phyloP scores from a whole-genome alignment of 1,140 invertebrate species.

The Patella vulgata region DNA sequence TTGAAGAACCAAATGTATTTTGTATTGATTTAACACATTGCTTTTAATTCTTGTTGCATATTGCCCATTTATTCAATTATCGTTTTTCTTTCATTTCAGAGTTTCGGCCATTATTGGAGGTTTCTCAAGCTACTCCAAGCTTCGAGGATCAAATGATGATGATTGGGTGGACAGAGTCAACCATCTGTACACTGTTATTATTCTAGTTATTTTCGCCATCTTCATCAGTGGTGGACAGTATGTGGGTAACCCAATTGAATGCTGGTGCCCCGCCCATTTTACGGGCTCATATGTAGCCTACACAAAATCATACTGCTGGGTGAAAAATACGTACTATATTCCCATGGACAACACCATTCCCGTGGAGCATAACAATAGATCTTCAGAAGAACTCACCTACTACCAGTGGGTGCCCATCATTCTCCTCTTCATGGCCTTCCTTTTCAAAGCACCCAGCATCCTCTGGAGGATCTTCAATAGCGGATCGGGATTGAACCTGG shows the following conservation, averaged over 20 bases:
- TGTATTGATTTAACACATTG: too few relatives aligned
- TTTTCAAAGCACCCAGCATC: constrained; percentile 62
- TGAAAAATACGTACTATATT: constrained; percentile 70
- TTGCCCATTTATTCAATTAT: too few relatives aligned
- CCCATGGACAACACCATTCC: constrained; percentile 61
- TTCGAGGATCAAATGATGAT: constrained; percentile 60
- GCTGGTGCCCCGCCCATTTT: constrained; percentile 68
- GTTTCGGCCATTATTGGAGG: constrained; percentile 53
- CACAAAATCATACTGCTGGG: constrained; percentile 67
- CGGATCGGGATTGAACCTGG: constrained; percentile 52
- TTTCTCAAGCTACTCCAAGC: constrained; percentile 57
- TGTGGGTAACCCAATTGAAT: constrained; percentile 76
- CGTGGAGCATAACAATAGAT: constrained; percentile 43
- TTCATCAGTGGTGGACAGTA: constrained; percentile 74
- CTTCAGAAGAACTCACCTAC: constrained; percentile 58
- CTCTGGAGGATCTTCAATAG: constrained; percentile 60
- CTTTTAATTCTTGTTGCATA: too few relatives aligned
- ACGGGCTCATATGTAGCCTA: constrained; percentile 65
- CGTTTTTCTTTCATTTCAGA: too few relatives aligned
- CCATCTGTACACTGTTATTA: constrained; percentile 57
- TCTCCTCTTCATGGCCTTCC: constrained; percentile 60
- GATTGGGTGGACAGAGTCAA: constrained; percentile 60
- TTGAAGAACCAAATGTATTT: too few relatives aligned
- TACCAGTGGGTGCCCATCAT: constrained; percentile 66
- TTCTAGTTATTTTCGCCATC: constrained; percentile 56